A percentile compares a stretch with the other conserved stretches of the same genome.
phyloP scores from a whole-genome alignment of 2,797 vertebrate genomes.

The Tachyglossus aculeatus region DNA sequence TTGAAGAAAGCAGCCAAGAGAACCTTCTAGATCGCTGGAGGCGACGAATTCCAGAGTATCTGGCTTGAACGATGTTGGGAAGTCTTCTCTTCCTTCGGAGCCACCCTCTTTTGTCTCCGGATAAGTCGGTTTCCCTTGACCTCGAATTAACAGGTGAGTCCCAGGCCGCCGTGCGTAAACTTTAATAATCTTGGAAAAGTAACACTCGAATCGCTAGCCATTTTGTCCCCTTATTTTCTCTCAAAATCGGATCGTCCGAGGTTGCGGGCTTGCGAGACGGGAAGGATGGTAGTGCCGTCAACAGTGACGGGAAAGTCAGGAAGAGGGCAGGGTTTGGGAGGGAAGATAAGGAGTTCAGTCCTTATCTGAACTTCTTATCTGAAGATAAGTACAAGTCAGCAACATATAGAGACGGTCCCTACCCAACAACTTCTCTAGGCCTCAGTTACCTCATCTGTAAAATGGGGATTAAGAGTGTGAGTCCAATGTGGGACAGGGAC shows the following conservation, averaged over 20 bases:
- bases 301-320: no score
- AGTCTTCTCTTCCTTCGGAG: not conserved
- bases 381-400: no score
- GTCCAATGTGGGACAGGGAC: no score
- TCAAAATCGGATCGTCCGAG: conserved; percentile 12
- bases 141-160: not conserved
- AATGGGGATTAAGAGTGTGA: no score
- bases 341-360: no score
- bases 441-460: no score
- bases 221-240: not conserved
- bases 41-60: not conserved
- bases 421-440: no score
- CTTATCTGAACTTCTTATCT: no score
- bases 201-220: not conserved
- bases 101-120: not conserved
- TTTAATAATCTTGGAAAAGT: not conserved
- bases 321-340: no score
- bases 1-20: conserved; percentile 21
- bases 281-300: no score
- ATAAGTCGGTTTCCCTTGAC: not conserved
- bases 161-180: not conserved
- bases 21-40: conserved; percentile 3
- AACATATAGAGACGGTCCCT: no score
- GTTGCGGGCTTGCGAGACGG: no score
- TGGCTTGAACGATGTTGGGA: not conserved